These are phyloP conservation scores for Dasysyrphus albostriatus DNA, from an alignment of 2,888 invertebrate genomes.

Conservation along the genomic window DNA sequence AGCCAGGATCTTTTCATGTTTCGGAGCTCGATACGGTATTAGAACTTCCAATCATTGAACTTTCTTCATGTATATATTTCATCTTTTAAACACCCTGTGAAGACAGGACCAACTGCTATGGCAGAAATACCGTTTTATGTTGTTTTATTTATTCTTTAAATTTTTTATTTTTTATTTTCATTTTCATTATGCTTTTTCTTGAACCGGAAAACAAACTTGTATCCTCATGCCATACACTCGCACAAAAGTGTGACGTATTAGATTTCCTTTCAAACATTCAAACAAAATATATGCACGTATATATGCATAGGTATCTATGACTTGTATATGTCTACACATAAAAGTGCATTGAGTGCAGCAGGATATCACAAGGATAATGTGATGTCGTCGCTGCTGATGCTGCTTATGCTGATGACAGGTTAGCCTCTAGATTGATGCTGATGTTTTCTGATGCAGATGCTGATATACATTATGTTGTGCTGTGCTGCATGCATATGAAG, in stretches of 20 bases:
- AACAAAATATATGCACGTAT: not conserved
- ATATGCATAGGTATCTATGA: not conserved
- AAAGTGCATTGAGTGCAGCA: conserved; percentile 18
- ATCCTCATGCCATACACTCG: conserved; percentile 57
- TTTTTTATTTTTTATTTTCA: conserved; percentile 17
- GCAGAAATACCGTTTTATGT: conserved; percentile 6
- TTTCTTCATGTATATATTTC: no score
- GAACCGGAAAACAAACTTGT: conserved; percentile 66
- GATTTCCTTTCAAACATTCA: conserved; percentile 60
- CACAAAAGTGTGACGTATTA: conserved; percentile 68
- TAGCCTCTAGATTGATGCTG: conserved; percentile 34
- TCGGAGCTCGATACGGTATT: no score
- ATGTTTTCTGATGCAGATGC: conserved; percentile 24
- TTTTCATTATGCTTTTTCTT: conserved; percentile 52
- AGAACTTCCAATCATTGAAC: no score
- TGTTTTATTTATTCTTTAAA: not conserved
- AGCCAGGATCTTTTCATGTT: no score
- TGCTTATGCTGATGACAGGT: conserved; percentile 61
- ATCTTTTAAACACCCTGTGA: conserved; percentile 27
- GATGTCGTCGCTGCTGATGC: conserved; percentile 23
- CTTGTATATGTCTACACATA: not conserved
- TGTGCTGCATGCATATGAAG: not conserved
- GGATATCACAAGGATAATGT: conserved; percentile 60
- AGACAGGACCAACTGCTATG: not conserved
- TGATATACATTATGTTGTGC: not conserved